Evolutionary conservation across 2,888 invertebrate genomes (phyloP), one percentile per base, ranked within the genome.

Genomic region (Sphinx pinastri): DNA sequence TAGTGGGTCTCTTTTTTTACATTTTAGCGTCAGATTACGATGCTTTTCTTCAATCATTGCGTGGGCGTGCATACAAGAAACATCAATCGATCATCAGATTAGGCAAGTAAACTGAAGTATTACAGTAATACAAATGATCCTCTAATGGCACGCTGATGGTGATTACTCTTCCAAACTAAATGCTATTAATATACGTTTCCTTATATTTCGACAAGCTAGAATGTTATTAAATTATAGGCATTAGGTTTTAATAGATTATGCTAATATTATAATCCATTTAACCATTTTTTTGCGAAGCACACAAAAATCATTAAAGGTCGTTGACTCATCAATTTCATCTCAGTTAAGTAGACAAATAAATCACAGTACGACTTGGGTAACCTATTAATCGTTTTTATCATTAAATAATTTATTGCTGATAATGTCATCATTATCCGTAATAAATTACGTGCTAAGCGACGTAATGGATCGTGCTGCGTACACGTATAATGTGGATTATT

Each of bases 151-250:
- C 16, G 47, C 47, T 63, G 13, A 47, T 47, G 60, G 60, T 47
- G 45, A 63, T 47, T 47, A 19, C 47, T 47, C 19, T 19, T 47
- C 25, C 12, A 25, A 47, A 11, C 13, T 47, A 31, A 10, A 45
- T 63, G n/a, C 45, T 47, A 19, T 60, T 47, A 60, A 47, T 47
- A 45, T 45, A 63, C 25, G 57, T 63, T 63, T 63, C 47, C 38
- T 63, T 63, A 63, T 63, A 63, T 63, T 16, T 63, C 38, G 38
- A 63, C 19, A 47, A 63, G 16, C 11, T 51, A 12, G 52, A 52
- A 7, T 52, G 7, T n/a, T 52, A 52, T 52, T n/a, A 52, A 52
- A n/a, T 52, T 52, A n/a, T 14, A 3, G 7, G 52, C 14, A 14
- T 52, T 52, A n/a, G 4, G 14, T 14, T 2, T 38, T 38, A 38